A percentile compares a stretch with the other conserved stretches of the same genome.
These are phyloP conservation scores for Mergus octosetaceus DNA, from an alignment of 2,797 vertebrate species.

Conservation along the genomic window DNA sequence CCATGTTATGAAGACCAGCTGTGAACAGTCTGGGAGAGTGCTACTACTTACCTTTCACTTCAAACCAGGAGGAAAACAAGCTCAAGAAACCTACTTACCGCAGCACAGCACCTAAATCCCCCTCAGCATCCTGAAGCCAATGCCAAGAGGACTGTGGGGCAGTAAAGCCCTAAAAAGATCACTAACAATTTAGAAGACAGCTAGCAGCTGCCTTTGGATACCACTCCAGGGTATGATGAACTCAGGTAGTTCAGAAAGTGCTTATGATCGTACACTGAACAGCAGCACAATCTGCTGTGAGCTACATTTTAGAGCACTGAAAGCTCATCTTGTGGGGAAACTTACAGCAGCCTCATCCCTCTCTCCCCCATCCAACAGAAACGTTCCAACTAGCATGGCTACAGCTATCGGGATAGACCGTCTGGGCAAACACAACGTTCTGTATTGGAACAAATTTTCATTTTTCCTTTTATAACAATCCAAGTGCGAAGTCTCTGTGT, in stretches of 20 bases:
- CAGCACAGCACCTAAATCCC: neutral
- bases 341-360: neutral
- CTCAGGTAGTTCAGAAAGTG: neutral
- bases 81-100: neutral
- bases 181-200: too few relatives aligned
- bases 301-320: too few relatives aligned
- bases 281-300: neutral
- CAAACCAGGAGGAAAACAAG: neutral
- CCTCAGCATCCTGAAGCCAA: neutral
- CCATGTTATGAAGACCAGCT: neutral
- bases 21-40: neutral
- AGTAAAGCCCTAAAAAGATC: neutral
- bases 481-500: neutral
- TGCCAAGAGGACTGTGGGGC: neutral
- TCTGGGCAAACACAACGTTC: neutral
- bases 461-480: neutral
- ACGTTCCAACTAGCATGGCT: accelerated
- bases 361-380: neutral
- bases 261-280: accelerated
- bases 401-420: neutral
- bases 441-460: neutral
- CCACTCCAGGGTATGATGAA: neutral
- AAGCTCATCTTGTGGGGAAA: neutral
- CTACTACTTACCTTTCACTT: neutral
- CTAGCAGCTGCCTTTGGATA: neutral